Evolutionary conservation across 2,113 vertebrate genomes (phyloP).

Genomic region (Macquaria australasica): DNA sequence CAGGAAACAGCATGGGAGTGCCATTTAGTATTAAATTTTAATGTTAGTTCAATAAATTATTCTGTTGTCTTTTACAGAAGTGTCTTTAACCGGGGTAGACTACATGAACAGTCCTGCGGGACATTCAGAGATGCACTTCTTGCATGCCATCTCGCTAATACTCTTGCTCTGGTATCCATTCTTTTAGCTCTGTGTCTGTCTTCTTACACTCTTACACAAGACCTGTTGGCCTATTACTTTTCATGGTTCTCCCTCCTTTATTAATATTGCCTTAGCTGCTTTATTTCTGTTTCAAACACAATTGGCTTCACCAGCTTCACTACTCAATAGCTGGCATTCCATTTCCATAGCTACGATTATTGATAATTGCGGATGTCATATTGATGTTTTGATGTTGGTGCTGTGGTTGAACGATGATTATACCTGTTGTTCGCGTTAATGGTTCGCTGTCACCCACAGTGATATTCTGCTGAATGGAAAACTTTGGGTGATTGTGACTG

Average conservation of each 20-base stretch:
- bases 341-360: constrained; percentile 42
- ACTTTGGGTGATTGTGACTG: constrained; percentile 29
- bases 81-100: constrained; percentile 68
- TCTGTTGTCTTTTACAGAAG: constrained; percentile 79
- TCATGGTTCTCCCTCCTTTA: neutral
- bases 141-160: constrained; percentile 43
- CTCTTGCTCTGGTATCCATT: constrained; percentile 26
- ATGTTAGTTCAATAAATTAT: constrained; percentile 83
- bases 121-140: constrained; percentile 57
- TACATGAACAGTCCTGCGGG: constrained; percentile 62
- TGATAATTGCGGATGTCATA: constrained; percentile 71
- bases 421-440: constrained; percentile 61
- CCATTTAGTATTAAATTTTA: constrained; percentile 87
- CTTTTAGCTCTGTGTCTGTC: constrained; percentile 17
- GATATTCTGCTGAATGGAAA: constrained; percentile 43
- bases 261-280: constrained; percentile 23
- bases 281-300: constrained; percentile 10
- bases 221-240: constrained; percentile 11
- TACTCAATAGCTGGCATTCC: constrained; percentile 32
- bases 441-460: constrained; percentile 27
- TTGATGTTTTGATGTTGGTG: constrained; percentile 60
- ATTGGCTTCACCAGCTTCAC: constrained; percentile 14
- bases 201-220: constrained; percentile 7
- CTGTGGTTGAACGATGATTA: constrained; percentile 66
- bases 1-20: constrained; percentile 84